Base-by-base conservation (phyloP, 2,888 invertebrate genomes). In the Hermodice carunculata region DNA sequence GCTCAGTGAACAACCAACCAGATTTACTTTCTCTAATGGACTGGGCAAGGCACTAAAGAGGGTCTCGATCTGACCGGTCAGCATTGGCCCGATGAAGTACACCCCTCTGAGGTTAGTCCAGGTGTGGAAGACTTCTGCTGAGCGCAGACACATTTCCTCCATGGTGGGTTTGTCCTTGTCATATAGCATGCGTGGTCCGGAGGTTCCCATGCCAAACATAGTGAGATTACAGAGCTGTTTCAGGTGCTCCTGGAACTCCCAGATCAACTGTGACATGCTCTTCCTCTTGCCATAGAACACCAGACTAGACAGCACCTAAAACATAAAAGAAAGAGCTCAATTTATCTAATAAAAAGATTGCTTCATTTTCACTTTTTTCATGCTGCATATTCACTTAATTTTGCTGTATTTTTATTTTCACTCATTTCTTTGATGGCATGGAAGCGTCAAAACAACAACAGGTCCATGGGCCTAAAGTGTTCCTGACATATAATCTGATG, bases 221-320 rank as follows among this genome's bases (percentile, higher is more conserved):
- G 29, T 48, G 29, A 67, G 56, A 19, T 64, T 42, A 3, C 51
- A 14, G 17, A 67, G 29, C n/a, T 34, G 24, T 22, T 19, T 26
- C 22, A 60, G 37, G n/a, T 61, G 46, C 4, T 67, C 56, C 5
- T 60, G 22, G 32, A 67, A 40, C 3, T 67, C 61, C 54, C 60
- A 67, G 28, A 67, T 40, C 26, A 64, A 19, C 11, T 49, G 44
- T 17, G 32, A 19, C 3, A 67, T 32, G 34, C 67, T 59, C 26
- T 42, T 64, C 4, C 64, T 31, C 44, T 64, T 60, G 14, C 67
- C 67, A 37, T 61, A 51, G 17, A 67, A 46, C n/a, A 44, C 57
- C 17, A 67, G 58, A 8, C 51, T 54, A 17, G n/a, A 26, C n/a
- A 67, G 43, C 4, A 11, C 40, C 67, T 67, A 53, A n/a, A 46